Evolutionary conservation across 2,113 vertebrate genomes (phyloP).

Genomic region (Xyliphius kryptos): DNA sequence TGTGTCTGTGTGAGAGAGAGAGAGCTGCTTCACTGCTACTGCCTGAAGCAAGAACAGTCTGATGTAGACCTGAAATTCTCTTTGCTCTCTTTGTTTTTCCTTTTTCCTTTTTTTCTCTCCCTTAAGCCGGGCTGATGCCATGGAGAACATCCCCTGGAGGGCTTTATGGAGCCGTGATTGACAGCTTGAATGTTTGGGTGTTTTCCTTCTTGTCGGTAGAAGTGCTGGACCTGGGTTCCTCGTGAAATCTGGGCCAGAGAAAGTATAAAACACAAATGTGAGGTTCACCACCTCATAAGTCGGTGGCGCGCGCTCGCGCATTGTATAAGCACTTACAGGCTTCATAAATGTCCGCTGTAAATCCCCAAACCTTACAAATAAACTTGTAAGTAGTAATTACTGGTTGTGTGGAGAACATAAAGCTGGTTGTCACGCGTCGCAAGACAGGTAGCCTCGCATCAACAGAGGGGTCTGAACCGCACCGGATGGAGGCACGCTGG

Average conservation of each 20-base stretch:
- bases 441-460: constrained; percentile 9
- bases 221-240: constrained; percentile 29
- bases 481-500: constrained; percentile 9
- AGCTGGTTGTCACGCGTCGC: neutral
- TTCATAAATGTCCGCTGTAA: neutral
- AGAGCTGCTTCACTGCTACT: constrained; percentile 33
- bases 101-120: constrained; percentile 31
- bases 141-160: constrained; percentile 39
- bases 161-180: constrained; percentile 33
- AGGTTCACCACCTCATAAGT: constrained; percentile 10
- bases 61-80: constrained; percentile 38
- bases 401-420: constrained; percentile 11
- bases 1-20: constrained; percentile 26
- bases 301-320: neutral
- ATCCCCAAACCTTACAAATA: neutral
- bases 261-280: constrained; percentile 12
- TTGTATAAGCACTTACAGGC: constrained; percentile 5
- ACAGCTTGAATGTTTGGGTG: constrained; percentile 39
- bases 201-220: constrained; percentile 36
- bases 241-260: constrained; percentile 29
- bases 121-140: constrained; percentile 24
- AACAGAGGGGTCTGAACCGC: constrained; percentile 1
- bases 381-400: neutral
- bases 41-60: constrained; percentile 36
- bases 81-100: constrained; percentile 37